These are phyloP conservation scores for Carlito syrichta DNA, from an alignment of 2,113 vertebrate species.

Conservation along the genomic window DNA sequence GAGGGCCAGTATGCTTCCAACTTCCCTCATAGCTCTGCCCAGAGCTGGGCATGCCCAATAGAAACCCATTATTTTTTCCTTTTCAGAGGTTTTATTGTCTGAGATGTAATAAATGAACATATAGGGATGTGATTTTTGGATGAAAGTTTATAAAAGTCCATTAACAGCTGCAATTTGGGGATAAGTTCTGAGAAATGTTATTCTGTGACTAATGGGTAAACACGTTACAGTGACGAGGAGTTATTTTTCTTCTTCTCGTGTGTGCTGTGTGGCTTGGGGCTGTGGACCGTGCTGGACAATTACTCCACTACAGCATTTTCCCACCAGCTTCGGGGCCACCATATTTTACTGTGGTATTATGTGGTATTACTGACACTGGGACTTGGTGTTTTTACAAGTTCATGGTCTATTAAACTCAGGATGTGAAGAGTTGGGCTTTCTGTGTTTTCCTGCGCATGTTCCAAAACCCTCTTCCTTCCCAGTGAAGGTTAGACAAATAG, in stretches of 20 bases:
- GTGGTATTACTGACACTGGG: not conserved
- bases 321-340: not conserved
- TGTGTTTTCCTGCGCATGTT: not conserved
- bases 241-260: not conserved
- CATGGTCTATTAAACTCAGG: slow-evolving; percentile 57
- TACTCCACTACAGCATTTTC: accelerated
- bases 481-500: slow-evolving; percentile 71
- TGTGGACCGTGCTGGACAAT: not conserved
- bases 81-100: slow-evolving; percentile 4
- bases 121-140: not conserved
- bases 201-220: not conserved
- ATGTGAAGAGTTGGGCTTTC: slow-evolving; percentile 65
- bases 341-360: accelerated
- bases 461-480: slow-evolving; percentile 74
- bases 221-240: not conserved
- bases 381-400: slow-evolving; percentile 34
- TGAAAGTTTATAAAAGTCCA: not conserved
- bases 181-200: not conserved
- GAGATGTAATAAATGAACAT: not conserved
- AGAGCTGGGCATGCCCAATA: not conserved
- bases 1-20: not conserved
- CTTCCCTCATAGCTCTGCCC: not conserved
- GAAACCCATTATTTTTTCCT: not conserved
- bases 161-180: not conserved
- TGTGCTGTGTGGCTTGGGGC: not conserved